Conservation (phyloP, 53 echinoderm and acorn worm genomes). For the Hippasteria phrygiana region DNA sequence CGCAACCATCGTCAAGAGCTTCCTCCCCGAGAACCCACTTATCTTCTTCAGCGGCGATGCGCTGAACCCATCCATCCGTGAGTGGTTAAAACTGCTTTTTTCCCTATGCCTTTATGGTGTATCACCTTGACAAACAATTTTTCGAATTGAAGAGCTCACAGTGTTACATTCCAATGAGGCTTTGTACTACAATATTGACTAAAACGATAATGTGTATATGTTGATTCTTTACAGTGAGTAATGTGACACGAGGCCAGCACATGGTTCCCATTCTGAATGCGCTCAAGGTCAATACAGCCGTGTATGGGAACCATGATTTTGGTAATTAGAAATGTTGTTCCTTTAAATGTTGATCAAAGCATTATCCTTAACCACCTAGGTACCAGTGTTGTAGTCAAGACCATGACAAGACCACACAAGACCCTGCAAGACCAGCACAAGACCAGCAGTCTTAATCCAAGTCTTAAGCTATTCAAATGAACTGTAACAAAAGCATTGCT, state of each 20-base stretch:
- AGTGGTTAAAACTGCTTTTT: slow-evolving; percentile 40
- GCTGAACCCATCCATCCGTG: slow-evolving; percentile 89
- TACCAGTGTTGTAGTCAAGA: too few species aligned
- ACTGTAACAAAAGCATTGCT: too few species aligned
- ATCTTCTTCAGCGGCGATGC: slow-evolving; percentile 91
- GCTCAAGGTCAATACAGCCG: slow-evolving; percentile 83
- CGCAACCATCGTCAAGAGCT: slow-evolving; percentile 75
- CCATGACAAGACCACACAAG: too few species aligned
- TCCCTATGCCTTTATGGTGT: too few species aligned
- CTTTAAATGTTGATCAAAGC: too few species aligned
- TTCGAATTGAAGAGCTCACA: too few species aligned
- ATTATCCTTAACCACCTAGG: too few species aligned
- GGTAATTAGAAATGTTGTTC: slow-evolving; percentile 60
- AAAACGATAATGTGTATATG: background rate
- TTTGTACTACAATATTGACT: background rate
- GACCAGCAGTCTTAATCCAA: too few species aligned
- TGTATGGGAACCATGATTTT: slow-evolving; percentile 94
- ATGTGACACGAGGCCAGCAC: slow-evolving; percentile 78
- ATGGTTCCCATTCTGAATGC: slow-evolving; percentile 91
- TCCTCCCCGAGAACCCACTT: slow-evolving; percentile 67
- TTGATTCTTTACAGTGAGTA: slow-evolving; percentile 75
- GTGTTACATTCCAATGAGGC: background rate
- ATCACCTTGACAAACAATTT: too few species aligned
- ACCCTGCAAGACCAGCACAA: too few species aligned
- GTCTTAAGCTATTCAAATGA: too few species aligned